phyloP scores from a whole-genome alignment of 2,113 vertebrate species.

The Dryoscopus gambensis region DNA sequence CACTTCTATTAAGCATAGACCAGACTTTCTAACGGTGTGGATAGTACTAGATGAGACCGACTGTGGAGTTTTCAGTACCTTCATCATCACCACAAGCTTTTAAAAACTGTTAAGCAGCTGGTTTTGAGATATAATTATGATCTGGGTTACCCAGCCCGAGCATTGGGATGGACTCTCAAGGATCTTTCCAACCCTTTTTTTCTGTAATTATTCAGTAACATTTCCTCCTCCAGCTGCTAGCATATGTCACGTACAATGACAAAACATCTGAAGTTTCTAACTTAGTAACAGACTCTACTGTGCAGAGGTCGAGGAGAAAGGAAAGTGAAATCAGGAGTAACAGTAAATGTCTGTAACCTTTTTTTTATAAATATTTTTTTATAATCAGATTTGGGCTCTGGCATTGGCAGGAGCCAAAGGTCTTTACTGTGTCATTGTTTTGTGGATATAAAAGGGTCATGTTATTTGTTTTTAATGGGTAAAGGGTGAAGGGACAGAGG shows the following conservation, averaged over 20 bases:
- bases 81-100: background rate
- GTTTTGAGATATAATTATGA: background rate
- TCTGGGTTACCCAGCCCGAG: background rate
- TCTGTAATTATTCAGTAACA: background rate
- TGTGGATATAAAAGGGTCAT: background rate
- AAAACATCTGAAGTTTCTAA: background rate
- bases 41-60: background rate
- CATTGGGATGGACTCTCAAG: background rate
- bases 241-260: background rate
- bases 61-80: background rate
- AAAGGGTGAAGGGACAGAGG: background rate
- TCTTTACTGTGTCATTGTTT: background rate
- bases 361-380: background rate
- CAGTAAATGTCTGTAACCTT: background rate
- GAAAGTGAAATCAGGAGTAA: background rate
- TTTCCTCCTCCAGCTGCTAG: background rate
- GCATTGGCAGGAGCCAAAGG: background rate
- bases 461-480: background rate
- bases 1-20: background rate
- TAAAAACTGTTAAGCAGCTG: background rate
- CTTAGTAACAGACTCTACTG: background rate
- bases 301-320: background rate
- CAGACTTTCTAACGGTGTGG: background rate
- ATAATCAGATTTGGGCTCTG: background rate
- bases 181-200: background rate